Conservation (phyloP, 2,113 vertebrate genomes). For the Xiphophorus hellerii region DNA sequence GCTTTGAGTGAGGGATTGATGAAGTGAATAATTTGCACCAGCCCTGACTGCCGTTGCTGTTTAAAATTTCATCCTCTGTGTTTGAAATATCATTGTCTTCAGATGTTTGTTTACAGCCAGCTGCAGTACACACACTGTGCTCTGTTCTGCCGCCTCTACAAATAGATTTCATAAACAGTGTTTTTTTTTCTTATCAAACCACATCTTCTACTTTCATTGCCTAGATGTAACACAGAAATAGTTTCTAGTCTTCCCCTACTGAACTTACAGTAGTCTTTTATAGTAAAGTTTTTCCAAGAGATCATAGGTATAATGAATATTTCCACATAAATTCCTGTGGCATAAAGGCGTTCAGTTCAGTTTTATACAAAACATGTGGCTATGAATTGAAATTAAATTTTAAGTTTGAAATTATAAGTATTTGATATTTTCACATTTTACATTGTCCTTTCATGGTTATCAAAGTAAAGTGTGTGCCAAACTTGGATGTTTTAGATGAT, state of each 20-base stretch:
- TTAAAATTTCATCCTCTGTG: slow-evolving; percentile 32
- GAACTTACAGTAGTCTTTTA: no score
- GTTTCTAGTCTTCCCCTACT: no score
- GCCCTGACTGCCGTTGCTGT: slow-evolving; percentile 27
- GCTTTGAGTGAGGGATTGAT: slow-evolving; percentile 2
- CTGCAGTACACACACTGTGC: neutral
- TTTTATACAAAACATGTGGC: no score
- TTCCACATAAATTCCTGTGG: no score
- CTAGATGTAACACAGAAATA: no score
- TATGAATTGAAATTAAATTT: no score
- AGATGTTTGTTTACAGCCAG: slow-evolving; percentile 32
- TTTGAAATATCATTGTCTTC: slow-evolving; percentile 18
- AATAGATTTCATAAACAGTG: slow-evolving; percentile 20
- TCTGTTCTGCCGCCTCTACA: slow-evolving; percentile 10
- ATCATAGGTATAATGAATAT: no score
- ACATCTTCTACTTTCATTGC: no score
- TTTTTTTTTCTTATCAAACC: slow-evolving; percentile 9
- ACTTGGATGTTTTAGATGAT: no score
- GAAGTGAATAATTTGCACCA: slow-evolving; percentile 34
- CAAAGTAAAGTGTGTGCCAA: neutral
- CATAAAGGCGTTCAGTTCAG: no score
- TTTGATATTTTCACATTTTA: neutral
- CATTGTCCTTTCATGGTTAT: neutral
- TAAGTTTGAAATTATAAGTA: neutral
- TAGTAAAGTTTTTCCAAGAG: no score